phyloP scores from a whole-genome alignment of 2,888 invertebrate species.

The Holacanthella duospinosa region DNA sequence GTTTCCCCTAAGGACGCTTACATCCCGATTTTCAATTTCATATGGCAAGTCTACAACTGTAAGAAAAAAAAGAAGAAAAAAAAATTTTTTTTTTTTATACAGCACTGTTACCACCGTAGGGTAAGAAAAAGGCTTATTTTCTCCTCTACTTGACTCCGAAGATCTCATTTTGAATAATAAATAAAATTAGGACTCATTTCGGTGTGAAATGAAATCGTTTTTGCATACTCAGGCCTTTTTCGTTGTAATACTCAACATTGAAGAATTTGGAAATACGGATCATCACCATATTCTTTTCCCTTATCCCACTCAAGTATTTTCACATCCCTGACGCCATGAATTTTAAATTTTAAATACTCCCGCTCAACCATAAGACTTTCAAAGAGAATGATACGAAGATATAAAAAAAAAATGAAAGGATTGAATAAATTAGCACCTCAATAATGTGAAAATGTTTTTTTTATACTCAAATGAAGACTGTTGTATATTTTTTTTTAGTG shows the following conservation, averaged over 20 bases:
- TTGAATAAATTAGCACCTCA: no score
- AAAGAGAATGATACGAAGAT: not conserved
- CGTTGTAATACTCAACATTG: not conserved
- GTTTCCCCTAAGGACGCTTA: conserved; percentile 82
- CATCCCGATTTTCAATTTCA: conserved; percentile 80
- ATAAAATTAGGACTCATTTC: conserved; percentile 5
- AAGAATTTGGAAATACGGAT: not conserved
- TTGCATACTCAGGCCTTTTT: not conserved
- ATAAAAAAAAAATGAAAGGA: not conserved
- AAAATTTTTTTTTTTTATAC: no score
- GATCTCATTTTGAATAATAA: conserved; percentile 6
- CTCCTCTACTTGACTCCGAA: not conserved
- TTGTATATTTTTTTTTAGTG: no score
- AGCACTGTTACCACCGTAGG: not conserved
- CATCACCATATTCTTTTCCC: not conserved
- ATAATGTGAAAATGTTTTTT: no score
- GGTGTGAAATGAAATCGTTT: conserved; percentile 5
- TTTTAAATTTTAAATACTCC: not conserved
- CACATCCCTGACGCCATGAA: not conserved
- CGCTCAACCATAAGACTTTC: not conserved
- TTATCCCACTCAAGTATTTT: not conserved
- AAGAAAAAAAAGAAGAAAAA: conserved; percentile 46
- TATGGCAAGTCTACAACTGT: conserved; percentile 67
- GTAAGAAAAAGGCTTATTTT: not conserved
- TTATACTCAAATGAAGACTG: no score